Base-by-base conservation (phyloP, 2,113 vertebrate genomes). In the Eolophus roseicapilla region DNA sequence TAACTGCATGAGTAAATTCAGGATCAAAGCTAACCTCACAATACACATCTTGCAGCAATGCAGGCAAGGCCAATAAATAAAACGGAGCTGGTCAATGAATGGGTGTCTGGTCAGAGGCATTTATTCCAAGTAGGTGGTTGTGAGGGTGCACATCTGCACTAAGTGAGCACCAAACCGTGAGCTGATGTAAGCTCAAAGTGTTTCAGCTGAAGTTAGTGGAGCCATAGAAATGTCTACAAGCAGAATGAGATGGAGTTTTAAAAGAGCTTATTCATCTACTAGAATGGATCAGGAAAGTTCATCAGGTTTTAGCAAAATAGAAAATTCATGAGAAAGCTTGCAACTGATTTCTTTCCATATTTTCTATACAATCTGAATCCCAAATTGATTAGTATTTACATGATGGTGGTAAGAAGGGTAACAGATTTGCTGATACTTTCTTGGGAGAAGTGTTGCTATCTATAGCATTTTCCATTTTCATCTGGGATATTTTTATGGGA, bases 391-490 rank as follows among this genome's bases (percentile, higher is more conserved):
- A 4, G 1, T 29, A 33, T 86, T 90, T 77, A 6, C 18, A 17
- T 6, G 11, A 13, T 0, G 37, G 13, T 8, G 39, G 37, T 18
- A 17, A 59, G 39, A 37, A 67, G 55, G 59, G 76, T 57, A 81
- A 4, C 47, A 55, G 71, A 39, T 69, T 37, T 17, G 27, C 88
- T 71, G 82, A 70, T 7, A 7, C 78, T 90, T 96, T 60, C 86
- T 44, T 92, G 83, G 88, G 92, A 93, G 90, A 73, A 4, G 43
- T 52, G 57, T 43, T 92, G 73, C 88, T 90, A 16, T 79, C 86
- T 50, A 46, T 41, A 59, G 93, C 74, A 76, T 93, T 94, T 96
- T 92, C 95, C 87, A 93, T 92, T 77, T 88, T 71, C 86, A 79
- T 49, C 63, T 86, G 50, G 74, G 86, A 16, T 93, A 11, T 86